Percentiles rank a stretch among this genome's conserved stretches.
phyloP scores from a whole-genome alignment of 2,797 vertebrate species.

The Typhlichthys eigenmanni region DNA sequence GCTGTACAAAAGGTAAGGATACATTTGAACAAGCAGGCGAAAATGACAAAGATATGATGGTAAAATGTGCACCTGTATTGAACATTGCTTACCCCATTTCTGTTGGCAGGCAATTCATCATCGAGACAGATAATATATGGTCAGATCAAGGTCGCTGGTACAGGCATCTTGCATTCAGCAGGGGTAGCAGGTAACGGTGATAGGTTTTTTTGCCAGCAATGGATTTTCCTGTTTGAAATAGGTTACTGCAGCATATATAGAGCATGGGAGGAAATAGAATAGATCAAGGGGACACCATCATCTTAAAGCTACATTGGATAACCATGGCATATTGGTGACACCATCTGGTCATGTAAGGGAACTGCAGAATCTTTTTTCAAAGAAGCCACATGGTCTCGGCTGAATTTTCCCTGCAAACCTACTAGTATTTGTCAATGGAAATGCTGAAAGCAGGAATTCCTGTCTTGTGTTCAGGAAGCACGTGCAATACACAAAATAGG shows the following conservation, averaged over 20 bases:
- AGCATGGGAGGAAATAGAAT: slow-evolving; percentile 5
- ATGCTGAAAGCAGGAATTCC: too few relatives aligned
- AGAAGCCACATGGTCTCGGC: too few relatives aligned
- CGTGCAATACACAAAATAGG: too few relatives aligned
- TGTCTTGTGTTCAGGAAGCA: too few relatives aligned
- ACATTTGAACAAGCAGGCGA: background rate
- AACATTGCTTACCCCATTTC: slow-evolving; percentile 52
- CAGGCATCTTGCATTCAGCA: slow-evolving; percentile 14
- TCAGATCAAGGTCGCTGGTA: slow-evolving; percentile 26
- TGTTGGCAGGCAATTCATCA: slow-evolving; percentile 50
- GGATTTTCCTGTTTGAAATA: slow-evolving; percentile 14
- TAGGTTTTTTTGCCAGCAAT: slow-evolving; percentile 9
- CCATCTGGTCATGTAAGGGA: too few relatives aligned
- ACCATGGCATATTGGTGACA: too few relatives aligned
- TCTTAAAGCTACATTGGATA: background rate
- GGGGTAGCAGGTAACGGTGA: slow-evolving; percentile 4
- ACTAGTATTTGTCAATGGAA: too few relatives aligned
- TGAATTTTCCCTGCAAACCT: too few relatives aligned
- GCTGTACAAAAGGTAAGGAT: background rate
- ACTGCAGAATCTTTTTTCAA: too few relatives aligned
- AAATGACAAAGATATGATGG: slow-evolving; percentile 27
- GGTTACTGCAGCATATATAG: background rate
- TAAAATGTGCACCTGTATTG: slow-evolving; percentile 56
- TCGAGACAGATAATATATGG: slow-evolving; percentile 25
- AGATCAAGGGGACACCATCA: background rate